Evolutionary conservation across 2,113 vertebrate genomes (phyloP), one percentile per base, ranked within the genome.

Genomic region (Marmota flaviventris): DNA sequence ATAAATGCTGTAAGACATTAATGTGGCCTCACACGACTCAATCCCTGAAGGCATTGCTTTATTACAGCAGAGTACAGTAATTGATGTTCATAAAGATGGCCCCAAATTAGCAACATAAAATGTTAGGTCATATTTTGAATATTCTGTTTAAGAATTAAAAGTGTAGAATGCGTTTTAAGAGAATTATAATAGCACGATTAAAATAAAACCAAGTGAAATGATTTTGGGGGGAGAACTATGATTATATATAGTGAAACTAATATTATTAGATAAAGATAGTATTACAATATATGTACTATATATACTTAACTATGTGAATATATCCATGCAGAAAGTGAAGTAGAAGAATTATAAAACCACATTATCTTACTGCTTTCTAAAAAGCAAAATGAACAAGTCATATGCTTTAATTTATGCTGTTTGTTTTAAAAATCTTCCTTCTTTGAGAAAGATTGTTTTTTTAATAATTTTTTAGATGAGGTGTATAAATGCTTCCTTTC

Each of bases 401-500:
- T 84, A 73, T 86, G 42, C 88, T 53, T 94, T 65, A 7, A 63
- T 9, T 63, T 70, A 53, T 45, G 42, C 24, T 69, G 0, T 69
- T 87, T 95, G 69, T 73, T 88, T 95, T 84, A 67, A 90, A 73
- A 84, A 86, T 77, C 27, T 94, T 92, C 22, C 29, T 69, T 17
- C 34, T 73, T 85, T 65, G 34, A 90, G n/a, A 12, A 73, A 81
- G 27, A 58, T 69, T 67, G 6, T 53, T 48, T 92, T 92, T 61
- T n/a, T 72, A 91, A 65, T 79, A 97, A 6, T 63, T 91, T 96
- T 94, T 79, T 11, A 89, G 58, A 73, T 84, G 34, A 89, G 5
- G 45, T 76, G 25, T 76, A 63, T 85, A 91, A 94, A 94, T 92
- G 24, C 11, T 65, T 94, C 34, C 37, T 96, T 95, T 27, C 79